A percentile compares a stretch with the other conserved stretches of the same genome.
phyloP scores from a whole-genome alignment of 2,113 vertebrate genomes.

The Ceyx cyanopectus region DNA sequence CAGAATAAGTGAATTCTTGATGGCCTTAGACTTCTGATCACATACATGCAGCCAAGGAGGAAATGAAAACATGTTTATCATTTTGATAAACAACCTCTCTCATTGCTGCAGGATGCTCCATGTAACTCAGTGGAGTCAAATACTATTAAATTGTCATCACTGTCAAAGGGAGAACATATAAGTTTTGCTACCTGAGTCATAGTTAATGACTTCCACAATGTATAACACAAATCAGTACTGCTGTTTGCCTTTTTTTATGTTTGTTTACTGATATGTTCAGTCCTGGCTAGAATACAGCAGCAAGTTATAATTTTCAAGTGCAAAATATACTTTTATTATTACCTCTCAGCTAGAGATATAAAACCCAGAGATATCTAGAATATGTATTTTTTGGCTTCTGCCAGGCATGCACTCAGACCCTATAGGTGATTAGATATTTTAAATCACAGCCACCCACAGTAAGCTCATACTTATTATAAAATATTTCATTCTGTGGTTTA shows the following conservation, averaged over 20 bases:
- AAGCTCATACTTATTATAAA: conserved; percentile 5
- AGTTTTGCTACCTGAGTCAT: conserved; percentile 78
- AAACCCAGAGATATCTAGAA: conserved; percentile 52
- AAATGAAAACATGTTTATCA: conserved; percentile 83
- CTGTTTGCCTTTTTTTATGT: conserved; percentile 67
- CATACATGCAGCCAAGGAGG: conserved; percentile 72
- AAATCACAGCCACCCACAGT: conserved; percentile 46
- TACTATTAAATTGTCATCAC: conserved; percentile 83
- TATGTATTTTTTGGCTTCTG: conserved; percentile 42
- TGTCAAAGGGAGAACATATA: conserved; percentile 70
- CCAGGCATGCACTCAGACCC: background rate
- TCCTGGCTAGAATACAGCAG: conserved; percentile 13
- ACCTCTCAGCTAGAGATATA: conserved; percentile 61
- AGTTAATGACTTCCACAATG: conserved; percentile 74
- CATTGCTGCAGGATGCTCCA: conserved; percentile 69
- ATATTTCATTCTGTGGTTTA: background rate
- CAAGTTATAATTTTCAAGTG: conserved; percentile 63
- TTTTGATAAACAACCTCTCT: conserved; percentile 80
- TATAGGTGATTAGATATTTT: conserved; percentile 37
- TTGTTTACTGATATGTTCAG: conserved; percentile 69
- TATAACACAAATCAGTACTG: conserved; percentile 71
- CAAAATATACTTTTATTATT: conserved; percentile 77
- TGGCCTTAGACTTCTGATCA: conserved; percentile 77
- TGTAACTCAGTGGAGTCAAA: conserved; percentile 77
- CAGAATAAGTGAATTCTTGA: conserved; percentile 77